Base-by-base conservation (phyloP, 2,888 invertebrate genomes). In the Lepidocyrtoides sp. region DNA sequence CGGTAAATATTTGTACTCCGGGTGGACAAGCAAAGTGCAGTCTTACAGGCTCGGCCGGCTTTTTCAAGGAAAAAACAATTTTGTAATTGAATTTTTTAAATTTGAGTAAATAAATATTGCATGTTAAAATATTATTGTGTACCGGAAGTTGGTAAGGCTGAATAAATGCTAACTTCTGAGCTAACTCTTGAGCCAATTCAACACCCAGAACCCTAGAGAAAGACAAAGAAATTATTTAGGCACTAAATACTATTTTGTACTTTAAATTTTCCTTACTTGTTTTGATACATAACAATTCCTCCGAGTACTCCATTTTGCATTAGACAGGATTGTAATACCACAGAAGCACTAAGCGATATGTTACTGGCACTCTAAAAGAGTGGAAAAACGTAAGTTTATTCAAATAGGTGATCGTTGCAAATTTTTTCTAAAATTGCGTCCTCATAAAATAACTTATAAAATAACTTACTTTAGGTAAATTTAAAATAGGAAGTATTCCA, bases 241-340 rank as follows among this genome's bases (percentile, higher is more conserved):
- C 44, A 54, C 23, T 81, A 17, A 41, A 29, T 41, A 54, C 54
- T 7, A 54, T 4, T 20, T 54, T 20, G 5, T 17, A 20, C 54
- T 17, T 54, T 7, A 60, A 57, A 60, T 57, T 2, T 4, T 51
- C 95, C 96, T 95, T 95, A 98, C 98, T 98, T 98, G 95, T 98
- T 98, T 95, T 98, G 98, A 95, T 98, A 98, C 91, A 98, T 96
- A 88, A 99, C 96, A 82, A 97, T 96, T 83, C 99, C 99, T 5
- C 98, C 98, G 63, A 98, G 95, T 48, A 98, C 97, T 44, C 97
- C 97, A 93, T 96, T 96, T 84, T 96, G 97, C 95, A 97, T 97
- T 95, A 98, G 97, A 95, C 98, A 98, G 93, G 97, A 97, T 94
- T 98, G 98, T 92, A 99, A 95, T 89, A 98, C 96, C 95, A 98